phyloP scores from a whole-genome alignment of 2,113 vertebrate genomes.

The Stercorarius parasiticus region DNA sequence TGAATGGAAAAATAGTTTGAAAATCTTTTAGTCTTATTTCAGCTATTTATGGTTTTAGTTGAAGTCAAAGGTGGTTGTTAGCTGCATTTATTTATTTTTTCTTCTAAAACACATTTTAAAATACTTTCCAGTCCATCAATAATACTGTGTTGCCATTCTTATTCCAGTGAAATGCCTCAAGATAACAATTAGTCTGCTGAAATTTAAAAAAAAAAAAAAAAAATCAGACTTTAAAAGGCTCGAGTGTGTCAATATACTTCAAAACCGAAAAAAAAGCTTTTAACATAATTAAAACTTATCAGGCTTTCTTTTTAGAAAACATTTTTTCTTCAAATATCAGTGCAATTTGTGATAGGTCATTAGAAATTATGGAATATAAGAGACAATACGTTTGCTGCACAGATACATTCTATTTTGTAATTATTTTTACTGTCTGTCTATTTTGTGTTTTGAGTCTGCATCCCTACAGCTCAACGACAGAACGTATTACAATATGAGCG shows the following conservation, averaged over 20 bases:
- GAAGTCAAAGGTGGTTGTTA: neutral
- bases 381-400: rapidly evolving
- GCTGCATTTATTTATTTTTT: neutral
- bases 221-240: neutral
- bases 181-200: neutral
- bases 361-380: neutral
- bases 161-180: neutral
- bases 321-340: neutral
- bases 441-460: neutral
- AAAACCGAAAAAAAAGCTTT: neutral
- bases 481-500: neutral
- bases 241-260: neutral
- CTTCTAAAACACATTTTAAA: neutral
- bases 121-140: neutral
- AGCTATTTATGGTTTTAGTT: neutral
- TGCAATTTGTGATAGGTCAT: neutral
- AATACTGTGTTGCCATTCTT: neutral
- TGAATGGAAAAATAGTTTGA: neutral
- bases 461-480: neutral
- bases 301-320: neutral
- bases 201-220: neutral
- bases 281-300: neutral
- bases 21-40: neutral
- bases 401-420: neutral
- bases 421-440: neutral